Evolutionary conservation across 2,888 invertebrate species (phyloP).

Genomic region (Cryptocephalus moraei): DNA sequence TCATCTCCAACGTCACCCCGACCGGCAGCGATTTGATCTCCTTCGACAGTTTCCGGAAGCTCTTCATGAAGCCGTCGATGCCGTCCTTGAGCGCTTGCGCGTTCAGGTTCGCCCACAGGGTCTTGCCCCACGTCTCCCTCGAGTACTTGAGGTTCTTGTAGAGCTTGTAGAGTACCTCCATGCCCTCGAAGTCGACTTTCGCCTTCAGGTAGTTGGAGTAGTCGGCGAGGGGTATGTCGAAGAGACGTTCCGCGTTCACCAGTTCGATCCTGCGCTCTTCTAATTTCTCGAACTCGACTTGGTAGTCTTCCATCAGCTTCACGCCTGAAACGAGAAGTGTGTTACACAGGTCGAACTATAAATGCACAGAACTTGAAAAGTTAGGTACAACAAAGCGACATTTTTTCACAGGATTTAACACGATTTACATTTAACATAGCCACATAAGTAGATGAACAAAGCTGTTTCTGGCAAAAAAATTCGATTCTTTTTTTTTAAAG

Average conservation of each 20-base stretch:
- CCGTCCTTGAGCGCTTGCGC: conserved; percentile 75
- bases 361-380: not conserved
- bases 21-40: conserved; percentile 47
- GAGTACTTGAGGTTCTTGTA: conserved; percentile 69
- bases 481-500: too few species aligned
- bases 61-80: conserved; percentile 74
- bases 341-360: too few species aligned
- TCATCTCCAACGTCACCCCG: conserved; percentile 62
- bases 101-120: conserved; percentile 79
- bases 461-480: too few species aligned
- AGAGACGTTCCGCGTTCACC: conserved; percentile 71
- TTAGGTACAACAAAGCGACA: not conserved
- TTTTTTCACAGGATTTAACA: too few species aligned
- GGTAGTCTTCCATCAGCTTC: conserved; percentile 60
- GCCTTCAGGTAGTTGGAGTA: conserved; percentile 63
- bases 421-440: too few species aligned
- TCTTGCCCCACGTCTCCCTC: conserved; percentile 74
- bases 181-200: conserved; percentile 51
- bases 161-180: conserved; percentile 66
- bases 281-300: conserved; percentile 52
- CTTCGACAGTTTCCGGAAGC: conserved; percentile 66
- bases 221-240: conserved; percentile 77
- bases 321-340: conserved; percentile 41
- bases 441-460: too few species aligned
- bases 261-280: conserved; percentile 54